These are phyloP conservation scores for Xiphorhynchus elegans DNA, from an alignment of 2,113 vertebrate species.

Conservation along the genomic window DNA sequence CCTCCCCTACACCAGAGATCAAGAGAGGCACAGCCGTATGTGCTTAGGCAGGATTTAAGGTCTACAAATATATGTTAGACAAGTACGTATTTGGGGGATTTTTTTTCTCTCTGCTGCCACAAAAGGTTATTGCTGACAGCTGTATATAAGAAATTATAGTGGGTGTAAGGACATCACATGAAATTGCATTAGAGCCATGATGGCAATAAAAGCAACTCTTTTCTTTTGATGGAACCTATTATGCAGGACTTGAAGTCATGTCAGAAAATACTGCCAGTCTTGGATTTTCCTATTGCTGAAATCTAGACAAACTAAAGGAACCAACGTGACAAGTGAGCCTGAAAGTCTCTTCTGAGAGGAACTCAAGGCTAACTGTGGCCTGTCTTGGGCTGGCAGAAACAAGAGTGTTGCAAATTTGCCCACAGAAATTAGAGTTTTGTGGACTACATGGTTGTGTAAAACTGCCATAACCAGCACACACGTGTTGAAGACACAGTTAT, in stretches of 20 bases:
- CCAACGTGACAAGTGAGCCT: not conserved
- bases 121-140: conserved; percentile 30
- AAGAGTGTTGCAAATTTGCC: not conserved
- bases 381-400: not conserved
- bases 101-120: conserved; percentile 14
- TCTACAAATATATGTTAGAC: not conserved
- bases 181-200: not conserved
- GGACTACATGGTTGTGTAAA: not conserved
- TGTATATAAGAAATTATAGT: not conserved
- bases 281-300: not conserved
- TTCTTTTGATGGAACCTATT: not conserved
- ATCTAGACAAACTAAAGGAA: not conserved
- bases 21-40: not conserved
- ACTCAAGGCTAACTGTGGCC: not conserved
- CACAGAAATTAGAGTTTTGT: not conserved
- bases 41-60: not conserved
- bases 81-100: not conserved
- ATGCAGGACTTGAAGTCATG: not conserved
- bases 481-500: not conserved
- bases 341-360: not conserved
- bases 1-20: not conserved
- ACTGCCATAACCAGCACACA: not conserved
- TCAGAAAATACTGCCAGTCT: not conserved
- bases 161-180: not conserved
- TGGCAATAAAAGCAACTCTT: not conserved